A percentile compares a stretch with the other conserved stretches of the same genome.
Conservation (phyloP, 2,113 vertebrate species). For the Platichthys stellatus region DNA sequence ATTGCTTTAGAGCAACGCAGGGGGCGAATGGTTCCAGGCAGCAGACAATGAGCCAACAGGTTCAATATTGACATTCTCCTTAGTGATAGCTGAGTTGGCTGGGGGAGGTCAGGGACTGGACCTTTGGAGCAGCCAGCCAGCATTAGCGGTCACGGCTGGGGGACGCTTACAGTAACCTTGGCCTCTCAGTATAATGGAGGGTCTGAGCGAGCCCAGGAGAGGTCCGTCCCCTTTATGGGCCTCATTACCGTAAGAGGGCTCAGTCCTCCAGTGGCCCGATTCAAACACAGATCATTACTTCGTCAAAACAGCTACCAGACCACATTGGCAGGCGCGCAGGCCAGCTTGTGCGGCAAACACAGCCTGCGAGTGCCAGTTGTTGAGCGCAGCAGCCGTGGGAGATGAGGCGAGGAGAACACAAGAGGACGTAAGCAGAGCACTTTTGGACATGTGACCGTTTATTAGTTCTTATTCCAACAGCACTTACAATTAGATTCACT, state of each 20-base stretch:
- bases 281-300: slow-evolving; percentile 76
- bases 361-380: slow-evolving; percentile 48
- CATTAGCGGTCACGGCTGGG: slow-evolving; percentile 72
- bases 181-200: slow-evolving; percentile 69
- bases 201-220: slow-evolving; percentile 62
- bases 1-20: slow-evolving; percentile 77
- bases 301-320: slow-evolving; percentile 78
- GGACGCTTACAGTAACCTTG: slow-evolving; percentile 76
- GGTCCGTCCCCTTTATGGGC: slow-evolving; percentile 64
- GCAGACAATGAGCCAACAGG: slow-evolving; percentile 75
- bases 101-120: slow-evolving; percentile 70
- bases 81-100: slow-evolving; percentile 75
- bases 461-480: slow-evolving; percentile 70
- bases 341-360: slow-evolving; percentile 53
- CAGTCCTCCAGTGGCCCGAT: slow-evolving; percentile 62
- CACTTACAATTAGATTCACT: slow-evolving; percentile 62
- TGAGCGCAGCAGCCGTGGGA: slow-evolving; percentile 52
- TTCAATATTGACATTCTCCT: slow-evolving; percentile 85
- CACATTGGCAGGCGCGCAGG: slow-evolving; percentile 49
- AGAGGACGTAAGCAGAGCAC: slow-evolving; percentile 52
- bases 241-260: slow-evolving; percentile 74
- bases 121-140: slow-evolving; percentile 56
- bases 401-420: slow-evolving; percentile 54
- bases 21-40: slow-evolving; percentile 77
- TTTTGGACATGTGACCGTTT: slow-evolving; percentile 72